Evolutionary conservation across 2,888 invertebrate genomes (phyloP).

Genomic region (Leptopterna dolabrata): DNA sequence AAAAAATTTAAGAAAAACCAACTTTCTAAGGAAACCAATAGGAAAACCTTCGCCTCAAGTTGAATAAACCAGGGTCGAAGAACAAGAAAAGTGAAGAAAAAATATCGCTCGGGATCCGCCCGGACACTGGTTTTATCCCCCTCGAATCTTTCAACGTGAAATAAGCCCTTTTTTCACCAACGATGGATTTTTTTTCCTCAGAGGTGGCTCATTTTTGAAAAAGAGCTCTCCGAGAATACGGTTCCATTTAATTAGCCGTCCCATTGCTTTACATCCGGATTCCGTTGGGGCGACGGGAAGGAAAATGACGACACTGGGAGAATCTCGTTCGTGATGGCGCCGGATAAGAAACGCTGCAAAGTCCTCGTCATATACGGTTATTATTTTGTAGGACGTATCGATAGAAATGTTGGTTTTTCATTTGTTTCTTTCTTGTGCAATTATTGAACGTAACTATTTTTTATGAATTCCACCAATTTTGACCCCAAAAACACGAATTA

Average conservation of each 20-base stretch:
- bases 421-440: no score
- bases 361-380: no score
- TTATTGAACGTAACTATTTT: no score
- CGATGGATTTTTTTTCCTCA: not conserved
- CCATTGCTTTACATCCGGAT: not conserved
- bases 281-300: not conserved
- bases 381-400: not conserved
- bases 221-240: not conserved
- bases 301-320: not conserved
- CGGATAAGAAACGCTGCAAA: not conserved
- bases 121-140: not conserved
- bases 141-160: not conserved
- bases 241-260: not conserved
- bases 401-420: not conserved
- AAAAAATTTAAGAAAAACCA: no score
- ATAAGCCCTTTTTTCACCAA: not conserved
- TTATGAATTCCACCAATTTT: no score
- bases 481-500: no score
- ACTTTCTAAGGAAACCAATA: not conserved
- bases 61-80: slow-evolving; percentile 3
- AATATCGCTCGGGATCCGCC: not conserved
- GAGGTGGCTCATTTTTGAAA: not conserved
- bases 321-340: not conserved
- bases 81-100: not conserved
- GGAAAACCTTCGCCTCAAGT: not conserved